Conservation (phyloP, 2,888 invertebrate genomes). For the Aproaerema taeniolella region DNA sequence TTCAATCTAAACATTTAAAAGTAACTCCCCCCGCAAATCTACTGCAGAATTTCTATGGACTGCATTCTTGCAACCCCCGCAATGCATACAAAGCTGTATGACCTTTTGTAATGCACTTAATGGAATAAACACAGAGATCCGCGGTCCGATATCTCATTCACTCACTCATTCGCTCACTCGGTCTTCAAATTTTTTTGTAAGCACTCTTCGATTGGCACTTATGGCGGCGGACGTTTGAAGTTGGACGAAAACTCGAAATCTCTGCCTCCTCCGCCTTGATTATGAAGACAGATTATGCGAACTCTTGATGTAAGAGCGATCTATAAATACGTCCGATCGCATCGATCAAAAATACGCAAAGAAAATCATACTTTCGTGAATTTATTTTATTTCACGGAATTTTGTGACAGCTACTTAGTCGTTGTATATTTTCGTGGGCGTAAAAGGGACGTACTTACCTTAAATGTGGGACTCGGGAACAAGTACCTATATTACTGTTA, state of each 20-base stretch:
- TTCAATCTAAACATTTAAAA: conserved; percentile 27
- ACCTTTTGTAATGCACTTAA: conserved; percentile 55
- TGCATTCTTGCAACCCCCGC: conserved; percentile 53
- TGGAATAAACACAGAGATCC: conserved; percentile 66
- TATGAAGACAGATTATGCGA: conserved; percentile 31
- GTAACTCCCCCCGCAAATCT: conserved; percentile 29
- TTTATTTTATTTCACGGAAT: too few species aligned
- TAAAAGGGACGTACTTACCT: too few species aligned
- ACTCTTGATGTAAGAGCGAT: conserved; percentile 9
- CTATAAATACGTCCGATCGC: not conserved
- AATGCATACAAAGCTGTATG: conserved; percentile 44
- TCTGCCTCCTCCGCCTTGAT: conserved; percentile 29
- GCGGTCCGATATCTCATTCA: conserved; percentile 57
- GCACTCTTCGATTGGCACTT: conserved; percentile 65
- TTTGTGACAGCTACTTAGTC: too few species aligned
- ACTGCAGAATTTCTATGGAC: conserved; percentile 30
- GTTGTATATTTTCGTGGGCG: too few species aligned
- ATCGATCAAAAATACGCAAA: conserved; percentile 1
- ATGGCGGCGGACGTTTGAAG: conserved; percentile 59
- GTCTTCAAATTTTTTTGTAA: conserved; percentile 36
- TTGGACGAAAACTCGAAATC: conserved; percentile 24
- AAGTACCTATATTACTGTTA: too few species aligned
- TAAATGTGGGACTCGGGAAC: too few species aligned
- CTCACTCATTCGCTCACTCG: conserved; percentile 46
- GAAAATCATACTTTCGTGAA: conserved; percentile 2